phyloP scores from a whole-genome alignment of 2,113 vertebrate genomes.

The Trachemys scripta region DNA sequence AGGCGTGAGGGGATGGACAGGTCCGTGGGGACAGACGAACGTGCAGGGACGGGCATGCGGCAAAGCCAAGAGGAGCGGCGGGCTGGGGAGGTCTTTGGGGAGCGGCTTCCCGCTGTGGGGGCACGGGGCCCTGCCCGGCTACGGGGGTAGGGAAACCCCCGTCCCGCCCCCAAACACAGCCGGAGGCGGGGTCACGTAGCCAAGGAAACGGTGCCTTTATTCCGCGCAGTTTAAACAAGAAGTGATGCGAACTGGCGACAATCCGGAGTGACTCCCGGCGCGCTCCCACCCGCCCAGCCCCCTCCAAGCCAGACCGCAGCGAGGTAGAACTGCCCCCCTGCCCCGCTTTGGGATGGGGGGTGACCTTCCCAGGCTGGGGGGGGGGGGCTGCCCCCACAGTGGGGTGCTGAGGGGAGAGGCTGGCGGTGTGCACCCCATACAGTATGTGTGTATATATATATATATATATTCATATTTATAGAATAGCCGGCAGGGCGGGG shows the following conservation, averaged over 20 bases:
- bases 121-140: too few species aligned
- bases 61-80: too few species aligned
- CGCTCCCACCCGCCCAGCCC: background rate
- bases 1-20: too few species aligned
- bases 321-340: background rate
- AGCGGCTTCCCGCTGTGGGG: too few species aligned
- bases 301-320: background rate
- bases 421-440: background rate
- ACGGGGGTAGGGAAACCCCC: too few species aligned
- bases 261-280: background rate
- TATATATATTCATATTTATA: slow-evolving; percentile 47
- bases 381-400: background rate
- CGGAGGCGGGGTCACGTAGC: background rate
- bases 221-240: slow-evolving; percentile 44
- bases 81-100: too few species aligned
- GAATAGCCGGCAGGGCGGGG: background rate
- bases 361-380: background rate
- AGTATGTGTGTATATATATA: slow-evolving; percentile 14
- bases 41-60: too few species aligned
- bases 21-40: too few species aligned
- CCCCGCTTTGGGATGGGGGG: background rate
- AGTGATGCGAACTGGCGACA: background rate
- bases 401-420: background rate
- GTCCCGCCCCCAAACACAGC: background rate
- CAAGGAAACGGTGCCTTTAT: slow-evolving; percentile 45